These are phyloP conservation scores for Xylota segnis DNA, from an alignment of 2,888 invertebrate species.

Conservation along the genomic window DNA sequence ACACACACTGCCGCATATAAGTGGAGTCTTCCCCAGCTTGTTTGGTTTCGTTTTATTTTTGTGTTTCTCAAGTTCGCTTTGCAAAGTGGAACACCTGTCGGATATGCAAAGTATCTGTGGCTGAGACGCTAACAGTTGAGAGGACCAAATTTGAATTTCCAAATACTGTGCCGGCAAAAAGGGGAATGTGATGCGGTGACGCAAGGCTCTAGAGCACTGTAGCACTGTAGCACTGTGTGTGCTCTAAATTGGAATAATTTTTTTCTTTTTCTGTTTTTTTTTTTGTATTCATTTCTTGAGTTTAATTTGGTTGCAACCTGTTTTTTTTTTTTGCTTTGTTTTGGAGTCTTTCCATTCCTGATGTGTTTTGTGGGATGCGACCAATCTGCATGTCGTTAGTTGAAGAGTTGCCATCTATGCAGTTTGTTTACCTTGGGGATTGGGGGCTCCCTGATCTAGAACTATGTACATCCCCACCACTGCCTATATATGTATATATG, in stretches of 20 bases:
- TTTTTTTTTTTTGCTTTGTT: conserved; percentile 13
- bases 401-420: conserved; percentile 22
- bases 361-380: conserved; percentile 34
- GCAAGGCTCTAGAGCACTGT: not conserved
- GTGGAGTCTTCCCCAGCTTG: conserved; percentile 60
- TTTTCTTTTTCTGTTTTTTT: conserved; percentile 15
- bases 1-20: conserved; percentile 20
- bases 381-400: conserved; percentile 54
- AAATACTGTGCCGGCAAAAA: conserved; percentile 25
- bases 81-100: conserved; percentile 74
- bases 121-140: conserved; percentile 41
- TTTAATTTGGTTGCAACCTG: conserved; percentile 59
- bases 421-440: too few species aligned
- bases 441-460: too few species aligned
- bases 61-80: not conserved
- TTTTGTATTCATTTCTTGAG: conserved; percentile 32
- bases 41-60: conserved; percentile 36
- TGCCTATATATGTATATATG: too few species aligned
- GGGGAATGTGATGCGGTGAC: conserved; percentile 1
- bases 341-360: not conserved
- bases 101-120: conserved; percentile 70
- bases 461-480: too few species aligned
- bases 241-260: conserved; percentile 60
- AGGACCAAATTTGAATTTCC: conserved; percentile 57
- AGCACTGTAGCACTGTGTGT: conserved; percentile 12